Conservation (phyloP, 2,888 invertebrate genomes). For the Dryomyza anilis region DNA sequence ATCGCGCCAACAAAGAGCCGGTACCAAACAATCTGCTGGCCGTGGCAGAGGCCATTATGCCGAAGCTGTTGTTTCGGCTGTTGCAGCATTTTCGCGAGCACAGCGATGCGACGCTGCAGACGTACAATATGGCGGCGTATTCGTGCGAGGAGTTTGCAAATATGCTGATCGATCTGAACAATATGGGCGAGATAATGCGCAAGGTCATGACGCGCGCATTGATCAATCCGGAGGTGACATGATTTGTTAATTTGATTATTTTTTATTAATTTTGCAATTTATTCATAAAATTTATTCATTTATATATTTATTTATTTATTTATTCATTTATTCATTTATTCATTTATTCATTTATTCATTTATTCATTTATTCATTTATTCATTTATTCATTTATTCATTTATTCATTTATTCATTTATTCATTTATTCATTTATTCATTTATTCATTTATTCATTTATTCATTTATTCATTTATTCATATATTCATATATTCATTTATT, state of each 20-base stretch:
- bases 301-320: neutral
- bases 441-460: too few species aligned
- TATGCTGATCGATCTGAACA: constrained; percentile 91
- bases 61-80: constrained; percentile 84
- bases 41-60: constrained; percentile 94
- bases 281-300: too few species aligned
- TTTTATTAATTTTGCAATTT: too few species aligned
- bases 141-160: constrained; percentile 87
- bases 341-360: constrained; percentile 11
- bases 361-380: too few species aligned
- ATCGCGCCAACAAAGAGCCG: constrained; percentile 73
- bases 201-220: constrained; percentile 89
- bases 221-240: constrained; percentile 78
- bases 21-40: constrained; percentile 89
- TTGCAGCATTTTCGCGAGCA: constrained; percentile 90
- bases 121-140: constrained; percentile 74
- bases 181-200: constrained; percentile 96
- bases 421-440: too few species aligned
- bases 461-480: too few species aligned
- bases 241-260: neutral
- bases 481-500: too few species aligned
- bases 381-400: too few species aligned
- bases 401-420: too few species aligned
- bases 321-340: neutral
- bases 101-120: constrained; percentile 63